Evolutionary conservation across 37 sponge, comb jelly and placozoan genomes (phyloP).

Genomic region (Mnemiopsis leidyi): DNA sequence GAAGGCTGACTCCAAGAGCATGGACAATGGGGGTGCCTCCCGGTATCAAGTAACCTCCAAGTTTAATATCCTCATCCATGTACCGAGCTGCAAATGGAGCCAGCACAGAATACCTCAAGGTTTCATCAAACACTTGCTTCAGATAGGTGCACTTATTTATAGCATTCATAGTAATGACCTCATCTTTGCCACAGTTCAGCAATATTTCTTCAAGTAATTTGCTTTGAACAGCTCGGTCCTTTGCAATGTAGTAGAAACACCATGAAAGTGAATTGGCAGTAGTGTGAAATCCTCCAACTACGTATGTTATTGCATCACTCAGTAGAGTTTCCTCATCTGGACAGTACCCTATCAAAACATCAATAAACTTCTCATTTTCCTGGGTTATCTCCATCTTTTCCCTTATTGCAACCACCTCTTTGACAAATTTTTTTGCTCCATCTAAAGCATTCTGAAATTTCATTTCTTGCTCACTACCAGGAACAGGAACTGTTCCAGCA

Average conservation of each 20-base stretch:
- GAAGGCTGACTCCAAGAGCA: constrained; percentile 81
- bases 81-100: constrained; percentile 84
- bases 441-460: constrained; percentile 68
- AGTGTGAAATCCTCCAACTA: constrained; percentile 91
- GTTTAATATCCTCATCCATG: constrained; percentile 69
- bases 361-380: constrained; percentile 49
- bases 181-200: neutral
- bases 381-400: constrained; percentile 50
- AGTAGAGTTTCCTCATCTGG: constrained; percentile 64
- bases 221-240: constrained; percentile 70
- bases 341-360: constrained; percentile 8
- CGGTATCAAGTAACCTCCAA: constrained; percentile 76
- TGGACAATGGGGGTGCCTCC: constrained; percentile 82
- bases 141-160: constrained; percentile 67
- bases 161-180: neutral
- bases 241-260: constrained; percentile 69
- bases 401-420: constrained; percentile 45
- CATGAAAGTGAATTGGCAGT: constrained; percentile 75
- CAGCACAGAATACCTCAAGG: constrained; percentile 77
- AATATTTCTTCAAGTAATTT: constrained; percentile 68
- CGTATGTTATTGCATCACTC: constrained; percentile 72
- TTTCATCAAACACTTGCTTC: constrained; percentile 82
- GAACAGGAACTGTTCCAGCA: constrained; percentile 65
- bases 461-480: constrained; percentile 71
- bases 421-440: constrained; percentile 38